Conservation (phyloP, 37 sponge, comb jelly and placozoan species). For the Ianthella basta region DNA sequence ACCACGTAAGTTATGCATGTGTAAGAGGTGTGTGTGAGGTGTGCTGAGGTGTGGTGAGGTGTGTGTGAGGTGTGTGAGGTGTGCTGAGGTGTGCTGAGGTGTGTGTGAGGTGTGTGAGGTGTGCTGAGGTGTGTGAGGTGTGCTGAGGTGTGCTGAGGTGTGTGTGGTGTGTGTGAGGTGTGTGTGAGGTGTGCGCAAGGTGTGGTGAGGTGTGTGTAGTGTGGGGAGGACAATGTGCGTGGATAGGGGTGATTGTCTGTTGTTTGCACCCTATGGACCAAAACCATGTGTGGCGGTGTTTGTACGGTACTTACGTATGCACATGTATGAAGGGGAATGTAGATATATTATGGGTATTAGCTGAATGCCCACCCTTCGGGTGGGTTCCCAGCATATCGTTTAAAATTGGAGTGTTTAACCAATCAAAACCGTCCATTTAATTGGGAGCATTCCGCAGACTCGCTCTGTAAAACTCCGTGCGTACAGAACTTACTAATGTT, state of each 20-base stretch:
- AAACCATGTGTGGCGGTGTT: too few relatives aligned
- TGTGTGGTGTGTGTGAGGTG: neutral
- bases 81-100: neutral
- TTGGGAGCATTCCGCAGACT: too few relatives aligned
- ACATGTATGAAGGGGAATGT: too few relatives aligned
- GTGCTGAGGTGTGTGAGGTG: neutral
- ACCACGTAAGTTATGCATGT: neutral
- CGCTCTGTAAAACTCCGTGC: too few relatives aligned
- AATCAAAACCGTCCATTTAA: too few relatives aligned
- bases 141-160: neutral
- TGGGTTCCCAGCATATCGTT: too few relatives aligned
- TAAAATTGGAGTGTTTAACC: too few relatives aligned
- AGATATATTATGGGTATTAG: too few relatives aligned
- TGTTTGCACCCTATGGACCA: too few relatives aligned
- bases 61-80: neutral
- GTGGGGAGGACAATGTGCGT: slow-evolving; percentile 16
- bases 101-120: neutral
- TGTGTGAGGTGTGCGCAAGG: neutral
- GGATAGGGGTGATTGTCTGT: slow-evolving; percentile 22
- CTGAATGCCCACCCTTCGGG: too few relatives aligned
- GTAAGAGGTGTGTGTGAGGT: neutral
- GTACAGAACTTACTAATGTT: too few relatives aligned
- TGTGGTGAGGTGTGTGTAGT: neutral
- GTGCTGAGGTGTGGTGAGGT: neutral
- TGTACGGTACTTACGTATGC: too few relatives aligned